These are phyloP conservation scores for Magallana ariakensis DNA, from an alignment of 1,140 invertebrate genomes.

Conservation along the genomic window DNA sequence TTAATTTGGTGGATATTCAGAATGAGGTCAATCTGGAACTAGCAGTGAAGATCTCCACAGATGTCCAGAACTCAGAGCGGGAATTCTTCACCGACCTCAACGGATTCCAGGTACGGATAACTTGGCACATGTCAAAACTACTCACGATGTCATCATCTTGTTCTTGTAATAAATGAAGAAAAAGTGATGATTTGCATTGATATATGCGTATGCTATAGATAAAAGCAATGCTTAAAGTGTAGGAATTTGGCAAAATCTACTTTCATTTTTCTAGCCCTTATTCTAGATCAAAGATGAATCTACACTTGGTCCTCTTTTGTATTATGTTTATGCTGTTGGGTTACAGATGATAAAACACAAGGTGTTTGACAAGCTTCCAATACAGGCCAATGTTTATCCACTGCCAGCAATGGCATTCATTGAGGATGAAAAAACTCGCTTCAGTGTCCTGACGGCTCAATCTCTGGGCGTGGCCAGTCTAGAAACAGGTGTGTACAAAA, in stretches of 20 bases:
- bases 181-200: too few species aligned
- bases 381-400: constrained; percentile 98
- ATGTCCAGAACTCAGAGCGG: constrained; percentile 83
- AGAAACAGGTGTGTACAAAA: constrained; percentile 70
- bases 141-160: too few species aligned
- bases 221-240: too few species aligned
- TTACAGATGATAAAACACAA: constrained; percentile 91
- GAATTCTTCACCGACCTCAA: constrained; percentile 96
- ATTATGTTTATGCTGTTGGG: too few species aligned
- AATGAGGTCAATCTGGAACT: constrained; percentile 91
- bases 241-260: too few species aligned
- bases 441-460: constrained; percentile 89
- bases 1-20: constrained; percentile 89
- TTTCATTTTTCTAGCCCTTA: too few species aligned
- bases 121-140: too few species aligned
- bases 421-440: constrained; percentile 87
- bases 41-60: constrained; percentile 92
- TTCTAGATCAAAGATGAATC: too few species aligned
- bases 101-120: constrained; percentile 91
- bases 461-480: constrained; percentile 92
- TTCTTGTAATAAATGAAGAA: too few species aligned
- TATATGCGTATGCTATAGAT: too few species aligned
- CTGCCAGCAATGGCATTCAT: constrained; percentile 92
- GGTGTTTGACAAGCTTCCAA: constrained; percentile 91
- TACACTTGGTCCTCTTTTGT: too few species aligned